phyloP scores from a whole-genome alignment of 2,113 vertebrate genomes.

The Sturnira hondurensis region DNA sequence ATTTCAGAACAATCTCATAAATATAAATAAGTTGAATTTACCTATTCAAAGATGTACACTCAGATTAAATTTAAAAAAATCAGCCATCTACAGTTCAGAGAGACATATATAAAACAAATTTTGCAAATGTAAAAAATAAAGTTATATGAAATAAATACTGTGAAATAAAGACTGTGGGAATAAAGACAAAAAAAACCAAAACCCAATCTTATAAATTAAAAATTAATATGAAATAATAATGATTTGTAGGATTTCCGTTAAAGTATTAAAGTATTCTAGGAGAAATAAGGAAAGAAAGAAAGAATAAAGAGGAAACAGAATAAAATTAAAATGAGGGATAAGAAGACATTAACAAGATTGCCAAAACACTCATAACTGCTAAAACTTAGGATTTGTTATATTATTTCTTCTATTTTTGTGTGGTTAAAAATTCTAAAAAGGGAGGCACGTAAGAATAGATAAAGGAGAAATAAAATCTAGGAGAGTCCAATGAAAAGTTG shows the following conservation, averaged over 20 bases:
- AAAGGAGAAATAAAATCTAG: background rate
- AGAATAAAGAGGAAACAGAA: background rate
- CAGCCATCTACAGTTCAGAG: background rate
- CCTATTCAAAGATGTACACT: background rate
- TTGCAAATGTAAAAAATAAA: background rate
- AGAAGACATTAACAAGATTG: background rate
- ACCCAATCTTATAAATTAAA: background rate
- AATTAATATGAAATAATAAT: background rate
- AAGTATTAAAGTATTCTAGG: background rate
- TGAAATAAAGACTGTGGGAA: background rate
- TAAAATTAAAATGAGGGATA: background rate
- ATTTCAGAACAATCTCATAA: background rate
- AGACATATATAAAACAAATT: background rate
- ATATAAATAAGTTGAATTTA: background rate
- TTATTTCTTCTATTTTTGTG: background rate
- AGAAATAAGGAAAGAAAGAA: background rate
- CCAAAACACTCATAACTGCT: background rate
- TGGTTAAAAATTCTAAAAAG: background rate
- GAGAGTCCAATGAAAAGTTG: background rate
- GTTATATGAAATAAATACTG: background rate
- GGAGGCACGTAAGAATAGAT: background rate
- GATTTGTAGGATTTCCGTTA: background rate
- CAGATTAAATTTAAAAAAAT: background rate
- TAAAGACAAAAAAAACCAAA: background rate
- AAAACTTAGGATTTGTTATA: background rate